Evolutionary conservation across 2,888 invertebrate species (phyloP).

Genomic region (Nephrotoma flavescens): DNA sequence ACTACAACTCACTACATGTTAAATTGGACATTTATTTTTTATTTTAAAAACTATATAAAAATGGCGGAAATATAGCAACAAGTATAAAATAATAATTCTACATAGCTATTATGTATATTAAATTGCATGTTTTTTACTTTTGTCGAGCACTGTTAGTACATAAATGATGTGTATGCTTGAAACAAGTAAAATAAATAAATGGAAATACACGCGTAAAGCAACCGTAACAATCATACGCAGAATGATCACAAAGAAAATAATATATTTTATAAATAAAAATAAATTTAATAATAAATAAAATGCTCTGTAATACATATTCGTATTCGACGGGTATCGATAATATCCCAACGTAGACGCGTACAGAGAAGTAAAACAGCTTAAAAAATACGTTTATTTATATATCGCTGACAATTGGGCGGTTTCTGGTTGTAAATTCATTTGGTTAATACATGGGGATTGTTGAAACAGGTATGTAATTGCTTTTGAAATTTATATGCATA

Average conservation of each 20-base stretch:
- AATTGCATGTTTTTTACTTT: background rate
- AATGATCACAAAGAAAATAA: background rate
- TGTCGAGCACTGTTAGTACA: background rate
- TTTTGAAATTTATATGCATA: background rate
- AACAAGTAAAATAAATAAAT: background rate
- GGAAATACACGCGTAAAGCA: background rate
- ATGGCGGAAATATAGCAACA: background rate
- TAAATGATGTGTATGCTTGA: too few species aligned
- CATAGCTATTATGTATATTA: background rate
- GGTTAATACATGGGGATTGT: constrained; percentile 31
- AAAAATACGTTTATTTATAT: background rate
- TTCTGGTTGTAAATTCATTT: constrained; percentile 34
- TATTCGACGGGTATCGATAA: background rate
- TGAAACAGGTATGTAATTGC: constrained; percentile 19
- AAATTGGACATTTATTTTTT: background rate
- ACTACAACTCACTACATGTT: background rate
- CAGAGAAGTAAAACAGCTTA: background rate
- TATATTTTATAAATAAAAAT: background rate
- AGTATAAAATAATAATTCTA: background rate
- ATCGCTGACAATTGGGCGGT: constrained; percentile 24
- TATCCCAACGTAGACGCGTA: background rate
- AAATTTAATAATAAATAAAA: background rate
- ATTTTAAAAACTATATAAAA: background rate
- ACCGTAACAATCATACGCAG: background rate
- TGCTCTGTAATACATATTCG: background rate